Conservation (phyloP, 30 jellyfish, hydroid and myxozoan species). For the Morbakka virulenta region DNA sequence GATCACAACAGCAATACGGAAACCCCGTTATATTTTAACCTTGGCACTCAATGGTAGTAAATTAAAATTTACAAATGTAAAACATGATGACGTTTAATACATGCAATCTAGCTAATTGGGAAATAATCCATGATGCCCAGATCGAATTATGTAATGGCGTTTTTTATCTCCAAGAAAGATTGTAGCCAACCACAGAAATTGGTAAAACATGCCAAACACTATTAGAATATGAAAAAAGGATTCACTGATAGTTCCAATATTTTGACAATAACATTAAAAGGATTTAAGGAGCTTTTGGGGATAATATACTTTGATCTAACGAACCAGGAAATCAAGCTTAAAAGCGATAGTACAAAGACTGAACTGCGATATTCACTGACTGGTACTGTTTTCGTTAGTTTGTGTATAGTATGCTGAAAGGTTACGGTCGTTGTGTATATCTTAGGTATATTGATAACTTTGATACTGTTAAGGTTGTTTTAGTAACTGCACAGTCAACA, state of each 20-base stretch:
- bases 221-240: not conserved
- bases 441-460: not conserved
- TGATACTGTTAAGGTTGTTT: too few species aligned
- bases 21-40: too few species aligned
- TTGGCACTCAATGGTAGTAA: conserved; percentile 1
- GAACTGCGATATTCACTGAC: conserved; percentile 30
- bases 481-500: not conserved
- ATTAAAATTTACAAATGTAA: not conserved
- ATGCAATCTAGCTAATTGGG: too few species aligned
- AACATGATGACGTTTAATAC: too few species aligned
- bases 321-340: conserved; percentile 1
- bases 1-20: too few species aligned
- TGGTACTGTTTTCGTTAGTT: too few species aligned
- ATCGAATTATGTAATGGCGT: conserved; percentile 8
- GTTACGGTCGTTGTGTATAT: conserved; percentile 11
- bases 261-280: not conserved
- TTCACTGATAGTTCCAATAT: too few species aligned
- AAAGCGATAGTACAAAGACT: conserved; percentile 9
- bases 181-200: not conserved
- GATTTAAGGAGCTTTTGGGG: conserved; percentile 9
- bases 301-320: too few species aligned
- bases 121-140: not conserved
- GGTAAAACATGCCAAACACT: not conserved
- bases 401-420: too few species aligned
- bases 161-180: conserved; percentile 2